Conservation (phyloP, 2,888 invertebrate species). For the Nephrotoma flavescens region DNA sequence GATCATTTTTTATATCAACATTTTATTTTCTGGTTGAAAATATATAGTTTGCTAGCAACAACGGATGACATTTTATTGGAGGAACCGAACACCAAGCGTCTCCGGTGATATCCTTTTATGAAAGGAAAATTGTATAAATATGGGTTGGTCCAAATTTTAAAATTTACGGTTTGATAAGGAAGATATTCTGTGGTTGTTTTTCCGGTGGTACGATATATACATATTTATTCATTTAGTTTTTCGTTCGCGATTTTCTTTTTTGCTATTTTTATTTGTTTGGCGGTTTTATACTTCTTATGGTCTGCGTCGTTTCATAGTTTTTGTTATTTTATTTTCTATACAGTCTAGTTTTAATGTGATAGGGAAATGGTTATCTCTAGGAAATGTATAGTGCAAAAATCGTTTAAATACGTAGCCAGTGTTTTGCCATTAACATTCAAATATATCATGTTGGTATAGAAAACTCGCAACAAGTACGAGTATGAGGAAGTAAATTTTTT, state of each 20-base stretch:
- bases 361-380: neutral
- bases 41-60: neutral
- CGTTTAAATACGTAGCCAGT: neutral
- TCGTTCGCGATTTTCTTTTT: neutral
- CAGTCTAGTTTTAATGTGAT: neutral
- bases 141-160: neutral
- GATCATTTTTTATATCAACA: neutral
- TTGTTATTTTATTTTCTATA: neutral
- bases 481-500: neutral
- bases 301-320: neutral
- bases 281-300: neutral
- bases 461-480: neutral
- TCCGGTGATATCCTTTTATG: neutral
- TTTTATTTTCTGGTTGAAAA: neutral
- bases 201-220: neutral
- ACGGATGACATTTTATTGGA: no score
- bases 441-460: neutral
- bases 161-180: neutral
- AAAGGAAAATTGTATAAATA: neutral
- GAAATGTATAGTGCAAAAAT: neutral
- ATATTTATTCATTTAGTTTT: neutral
- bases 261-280: neutral
- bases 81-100: no score
- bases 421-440: neutral
- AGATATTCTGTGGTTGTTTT: neutral